phyloP scores from a whole-genome alignment of 1,140 invertebrate genomes.

The Magallana angulata region DNA sequence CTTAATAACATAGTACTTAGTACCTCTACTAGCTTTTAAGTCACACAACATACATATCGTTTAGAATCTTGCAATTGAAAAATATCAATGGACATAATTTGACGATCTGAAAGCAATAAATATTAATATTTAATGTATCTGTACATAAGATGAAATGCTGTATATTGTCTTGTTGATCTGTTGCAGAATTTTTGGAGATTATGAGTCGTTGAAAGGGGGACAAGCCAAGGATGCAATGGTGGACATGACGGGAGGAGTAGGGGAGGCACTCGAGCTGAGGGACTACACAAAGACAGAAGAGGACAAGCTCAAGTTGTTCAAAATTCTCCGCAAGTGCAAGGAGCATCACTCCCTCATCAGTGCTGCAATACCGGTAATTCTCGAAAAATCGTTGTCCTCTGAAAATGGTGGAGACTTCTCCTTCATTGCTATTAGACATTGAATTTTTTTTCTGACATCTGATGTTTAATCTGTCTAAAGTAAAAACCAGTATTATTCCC shows the following conservation, averaged over 20 bases:
- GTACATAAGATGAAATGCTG: no score
- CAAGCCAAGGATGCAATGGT: conserved; percentile 75
- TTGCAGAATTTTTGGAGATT: conserved; percentile 74
- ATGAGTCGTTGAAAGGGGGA: conserved; percentile 74
- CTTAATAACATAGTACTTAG: no score
- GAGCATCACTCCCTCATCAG: conserved; percentile 80
- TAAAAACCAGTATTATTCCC: no score
- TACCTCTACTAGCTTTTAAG: no score
- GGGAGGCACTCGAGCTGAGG: conserved; percentile 59
- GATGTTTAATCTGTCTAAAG: no score
- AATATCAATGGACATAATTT: no score
- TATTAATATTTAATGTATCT: no score
- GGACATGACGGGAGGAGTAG: conserved; percentile 74
- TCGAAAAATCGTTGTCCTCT: background rate
- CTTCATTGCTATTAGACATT: no score
- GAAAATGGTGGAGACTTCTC: background rate
- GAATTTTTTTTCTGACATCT: no score
- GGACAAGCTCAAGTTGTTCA: conserved; percentile 75
- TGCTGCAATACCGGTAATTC: conserved; percentile 78
- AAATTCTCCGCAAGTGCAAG: conserved; percentile 78
- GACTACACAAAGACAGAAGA: conserved; percentile 69
- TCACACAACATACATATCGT: no score
- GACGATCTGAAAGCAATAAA: no score
- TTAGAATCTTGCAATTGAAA: no score
- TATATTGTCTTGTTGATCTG: background rate